These are phyloP conservation scores for Corella eumyota DNA, from an alignment of 23 tunicate species.

Conservation along the genomic window DNA sequence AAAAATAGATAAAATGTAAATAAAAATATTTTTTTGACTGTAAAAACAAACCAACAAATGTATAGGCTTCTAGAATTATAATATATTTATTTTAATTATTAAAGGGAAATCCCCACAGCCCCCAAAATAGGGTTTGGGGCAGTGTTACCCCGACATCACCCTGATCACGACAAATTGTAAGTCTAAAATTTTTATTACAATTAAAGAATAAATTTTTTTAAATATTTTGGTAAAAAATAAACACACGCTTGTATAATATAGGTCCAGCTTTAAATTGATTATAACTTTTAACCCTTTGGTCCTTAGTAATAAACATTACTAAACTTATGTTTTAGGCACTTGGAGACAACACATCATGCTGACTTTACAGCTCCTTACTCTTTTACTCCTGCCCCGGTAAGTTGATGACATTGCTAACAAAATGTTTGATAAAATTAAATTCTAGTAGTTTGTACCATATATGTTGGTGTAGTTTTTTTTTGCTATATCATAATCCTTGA, in stretches of 20 bases:
- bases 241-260: no score
- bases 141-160: conserved; percentile 77
- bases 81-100: background rate
- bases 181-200: conserved; percentile 18
- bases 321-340: conserved; percentile 30
- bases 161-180: conserved; percentile 74
- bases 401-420: no score
- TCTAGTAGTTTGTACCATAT: no score
- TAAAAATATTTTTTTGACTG: background rate
- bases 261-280: no score
- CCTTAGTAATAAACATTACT: background rate
- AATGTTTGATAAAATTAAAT: no score
- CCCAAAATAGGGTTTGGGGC: conserved; percentile 61
- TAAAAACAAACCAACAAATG: background rate
- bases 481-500: no score
- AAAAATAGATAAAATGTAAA: background rate
- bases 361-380: conserved; percentile 79
- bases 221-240: no score
- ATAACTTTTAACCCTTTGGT: no score
- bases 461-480: no score
- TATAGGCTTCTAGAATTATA: background rate
- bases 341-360: conserved; percentile 72
- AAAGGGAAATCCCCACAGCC: conserved; percentile 24
- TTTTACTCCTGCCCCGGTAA: conserved; percentile 59
- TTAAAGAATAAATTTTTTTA: no score